Conservation (phyloP, 2,113 vertebrate genomes). For the Nothoprocta perdicaria region DNA sequence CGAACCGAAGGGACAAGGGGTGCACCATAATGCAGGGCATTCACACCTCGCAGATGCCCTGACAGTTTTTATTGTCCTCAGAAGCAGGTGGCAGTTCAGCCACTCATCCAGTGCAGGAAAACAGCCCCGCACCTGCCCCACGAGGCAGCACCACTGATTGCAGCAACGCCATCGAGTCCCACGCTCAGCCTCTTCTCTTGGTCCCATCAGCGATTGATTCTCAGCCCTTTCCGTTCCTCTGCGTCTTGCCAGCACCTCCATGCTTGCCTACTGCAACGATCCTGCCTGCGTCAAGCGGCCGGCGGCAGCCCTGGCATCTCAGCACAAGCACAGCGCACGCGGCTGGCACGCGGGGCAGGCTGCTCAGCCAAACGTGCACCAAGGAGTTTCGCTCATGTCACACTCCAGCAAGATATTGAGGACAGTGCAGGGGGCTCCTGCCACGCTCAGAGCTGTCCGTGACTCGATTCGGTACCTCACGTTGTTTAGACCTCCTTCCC, state of each 20-base stretch:
- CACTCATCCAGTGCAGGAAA: neutral
- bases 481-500: slow-evolving; percentile 89
- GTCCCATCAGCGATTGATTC: neutral
- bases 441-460: slow-evolving; percentile 84
- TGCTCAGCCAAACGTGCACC: slow-evolving; percentile 87
- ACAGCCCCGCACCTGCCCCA: neutral
- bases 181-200: neutral
- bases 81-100: slow-evolving; percentile 35
- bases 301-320: neutral
- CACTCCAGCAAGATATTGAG: slow-evolving; percentile 90
- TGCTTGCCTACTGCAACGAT: neutral
- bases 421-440: slow-evolving; percentile 89
- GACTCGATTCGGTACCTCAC: slow-evolving; percentile 89
- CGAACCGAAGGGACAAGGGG: neutral
- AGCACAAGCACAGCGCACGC: neutral
- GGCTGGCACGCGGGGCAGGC: fast-evolving
- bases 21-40: neutral
- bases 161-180: neutral
- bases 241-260: neutral
- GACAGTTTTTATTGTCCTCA: slow-evolving; percentile 59
- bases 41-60: slow-evolving; percentile 4
- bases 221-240: neutral
- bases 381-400: slow-evolving; percentile 87
- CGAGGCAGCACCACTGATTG: neutral
- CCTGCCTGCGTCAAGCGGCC: slow-evolving; percentile 24